phyloP scores from a whole-genome alignment of 1,140 invertebrate genomes.

The Ceratina calcarata region DNA sequence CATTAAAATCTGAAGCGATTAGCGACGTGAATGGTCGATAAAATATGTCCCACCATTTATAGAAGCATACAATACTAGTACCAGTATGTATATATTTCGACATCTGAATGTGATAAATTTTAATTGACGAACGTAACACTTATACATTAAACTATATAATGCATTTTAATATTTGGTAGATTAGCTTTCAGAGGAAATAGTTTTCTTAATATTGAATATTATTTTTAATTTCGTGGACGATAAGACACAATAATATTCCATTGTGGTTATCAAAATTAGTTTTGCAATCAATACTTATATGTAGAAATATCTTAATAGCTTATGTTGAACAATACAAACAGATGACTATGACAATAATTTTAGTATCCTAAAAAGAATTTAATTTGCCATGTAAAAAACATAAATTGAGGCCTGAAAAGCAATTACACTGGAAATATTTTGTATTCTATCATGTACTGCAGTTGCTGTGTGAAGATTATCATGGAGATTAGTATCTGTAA shows the following conservation, averaged over 20 bases:
- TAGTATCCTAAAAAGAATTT: neutral
- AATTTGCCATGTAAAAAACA: neutral
- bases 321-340: too few relatives aligned
- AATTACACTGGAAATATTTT: constrained; percentile 35
- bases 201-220: neutral
- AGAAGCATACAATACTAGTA: neutral
- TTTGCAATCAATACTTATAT: neutral
- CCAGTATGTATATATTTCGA: neutral
- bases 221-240: neutral
- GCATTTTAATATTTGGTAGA: neutral
- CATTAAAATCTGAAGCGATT: constrained; percentile 10
- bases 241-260: neutral
- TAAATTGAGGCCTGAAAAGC: neutral
- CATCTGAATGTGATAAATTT: neutral
- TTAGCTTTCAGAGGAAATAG: neutral
- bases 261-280: neutral
- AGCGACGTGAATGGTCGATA: neutral
- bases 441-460: constrained; percentile 52
- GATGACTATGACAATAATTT: too few relatives aligned
- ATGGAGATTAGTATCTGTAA: constrained; percentile 68
- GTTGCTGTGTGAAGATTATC: constrained; percentile 58
- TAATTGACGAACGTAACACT: neutral
- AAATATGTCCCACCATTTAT: neutral
- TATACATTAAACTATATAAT: neutral
- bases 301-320: too few relatives aligned